These are phyloP conservation scores for Leptogaster cylindrica DNA, from an alignment of 2,888 invertebrate species.

Conservation along the genomic window DNA sequence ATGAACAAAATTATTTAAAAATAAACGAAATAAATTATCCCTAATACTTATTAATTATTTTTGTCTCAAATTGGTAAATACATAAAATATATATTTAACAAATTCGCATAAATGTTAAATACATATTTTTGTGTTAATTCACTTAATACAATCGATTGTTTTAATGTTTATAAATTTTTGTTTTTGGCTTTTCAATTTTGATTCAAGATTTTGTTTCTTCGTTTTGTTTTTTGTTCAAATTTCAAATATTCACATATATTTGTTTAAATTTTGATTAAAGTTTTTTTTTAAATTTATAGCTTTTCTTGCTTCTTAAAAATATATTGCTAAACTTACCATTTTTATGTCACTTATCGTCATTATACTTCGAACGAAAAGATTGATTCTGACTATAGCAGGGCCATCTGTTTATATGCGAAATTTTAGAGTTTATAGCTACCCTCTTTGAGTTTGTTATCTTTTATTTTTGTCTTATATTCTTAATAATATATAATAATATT, in stretches of 20 bases:
- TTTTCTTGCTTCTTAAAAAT: conserved; percentile 15
- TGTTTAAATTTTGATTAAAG: no score
- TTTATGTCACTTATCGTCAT: conserved; percentile 98
- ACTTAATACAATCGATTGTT: conserved; percentile 16
- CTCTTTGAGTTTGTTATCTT: conserved; percentile 4
- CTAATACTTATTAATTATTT: conserved; percentile 2
- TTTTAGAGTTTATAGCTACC: conserved; percentile 35
- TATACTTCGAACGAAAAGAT: conserved; percentile 97
- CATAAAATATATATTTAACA: conserved; percentile 22
- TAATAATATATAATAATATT: conserved; percentile 13
- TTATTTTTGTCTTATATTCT: conserved; percentile 2
- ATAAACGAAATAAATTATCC: not conserved
- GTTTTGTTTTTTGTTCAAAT: conserved; percentile 30
- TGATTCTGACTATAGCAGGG: conserved; percentile 95
- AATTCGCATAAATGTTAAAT: conserved; percentile 32
- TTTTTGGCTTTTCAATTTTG: conserved; percentile 2
- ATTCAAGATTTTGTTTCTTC: conserved; percentile 6
- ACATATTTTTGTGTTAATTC: conserved; percentile 35
- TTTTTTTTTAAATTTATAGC: conserved; percentile 14
- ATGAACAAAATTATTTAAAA: not conserved
- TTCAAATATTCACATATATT: conserved; percentile 23
- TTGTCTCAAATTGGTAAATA: conserved; percentile 5
- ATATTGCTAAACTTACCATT: conserved; percentile 83
- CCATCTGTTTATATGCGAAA: conserved; percentile 74
- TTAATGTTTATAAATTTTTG: conserved; percentile 7